These are phyloP conservation scores for Eufriesea mexicana DNA, from an alignment of 1,140 invertebrate species.

Conservation along the genomic window DNA sequence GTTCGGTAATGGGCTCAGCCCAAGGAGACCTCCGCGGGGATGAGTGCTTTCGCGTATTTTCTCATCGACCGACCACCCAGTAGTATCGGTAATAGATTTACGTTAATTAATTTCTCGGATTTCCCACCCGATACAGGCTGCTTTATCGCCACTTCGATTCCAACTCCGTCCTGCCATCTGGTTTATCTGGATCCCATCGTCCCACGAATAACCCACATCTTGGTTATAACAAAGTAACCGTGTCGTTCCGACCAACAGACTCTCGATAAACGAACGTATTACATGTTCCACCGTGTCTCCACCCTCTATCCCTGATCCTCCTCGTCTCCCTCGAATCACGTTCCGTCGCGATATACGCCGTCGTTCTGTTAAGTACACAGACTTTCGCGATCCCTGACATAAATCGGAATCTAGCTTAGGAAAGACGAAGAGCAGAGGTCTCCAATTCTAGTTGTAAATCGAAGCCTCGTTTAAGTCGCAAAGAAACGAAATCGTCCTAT, in stretches of 20 bases:
- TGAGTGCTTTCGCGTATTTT: conserved; percentile 28
- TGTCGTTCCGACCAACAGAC: too few relatives aligned
- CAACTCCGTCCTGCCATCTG: background rate
- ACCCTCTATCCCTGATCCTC: conserved; percentile 42
- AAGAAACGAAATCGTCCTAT: too few relatives aligned
- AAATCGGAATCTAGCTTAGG: conserved; percentile 31
- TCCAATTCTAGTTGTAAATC: background rate
- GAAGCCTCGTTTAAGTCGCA: background rate
- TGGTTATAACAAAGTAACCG: background rate
- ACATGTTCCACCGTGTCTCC: background rate
- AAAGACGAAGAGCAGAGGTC: background rate
- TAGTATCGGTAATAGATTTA: conserved; percentile 32
- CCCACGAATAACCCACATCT: too few relatives aligned
- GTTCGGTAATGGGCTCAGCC: conserved; percentile 9
- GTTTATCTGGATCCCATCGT: background rate
- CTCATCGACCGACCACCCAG: conserved; percentile 15
- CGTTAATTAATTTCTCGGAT: conserved; percentile 40
- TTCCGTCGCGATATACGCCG: conserved; percentile 32
- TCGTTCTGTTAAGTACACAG: conserved; percentile 27
- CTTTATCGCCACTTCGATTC: background rate
- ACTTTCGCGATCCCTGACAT: conserved; percentile 42
- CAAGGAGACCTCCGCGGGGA: conserved; percentile 2
- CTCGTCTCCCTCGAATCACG: conserved; percentile 43
- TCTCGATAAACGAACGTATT: background rate
- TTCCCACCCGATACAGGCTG: background rate